Evolutionary conservation across 2,113 vertebrate genomes (phyloP), one percentile per base, ranked within the genome.

Genomic region (Micromys minutus): DNA sequence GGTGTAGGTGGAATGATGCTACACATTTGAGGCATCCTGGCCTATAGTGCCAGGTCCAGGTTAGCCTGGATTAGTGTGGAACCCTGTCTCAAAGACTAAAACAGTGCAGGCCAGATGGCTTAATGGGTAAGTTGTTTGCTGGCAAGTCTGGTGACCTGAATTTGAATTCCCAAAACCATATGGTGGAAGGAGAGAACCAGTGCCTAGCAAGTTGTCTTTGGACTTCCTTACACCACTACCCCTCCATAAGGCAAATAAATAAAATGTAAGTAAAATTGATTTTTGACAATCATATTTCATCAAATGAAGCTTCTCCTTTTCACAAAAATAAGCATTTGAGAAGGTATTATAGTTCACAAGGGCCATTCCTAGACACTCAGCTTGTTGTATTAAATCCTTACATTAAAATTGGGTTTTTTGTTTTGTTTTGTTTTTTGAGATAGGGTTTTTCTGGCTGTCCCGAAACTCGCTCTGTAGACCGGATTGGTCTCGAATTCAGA

Each of bases 301-400:
- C 39, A 61, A 89, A 84, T 39, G 67, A 89, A 79, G 21, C 3
- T 19, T 81, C n/a, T 75, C 71, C 21, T 85, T 96, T 95, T 79
- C 83, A 75, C 63, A 92, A 95, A 52, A 76, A 81, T 61, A 81
- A 94, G 47, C 50, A 39, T 90, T 76, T 80, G 63, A n/a, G 36
- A 84, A 92, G 29, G 16, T 3, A 3, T 72, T 79, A 61, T 29
- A 57, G 59, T 87, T 96, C 57, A 63, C 39, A 81, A 97, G 81
- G n/a, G 11, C 57, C 3, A 39, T 87, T 89, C 59, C 79, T 63
- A 81, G 52, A 72, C 61, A 91, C 29, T 75, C 19, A 15, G n/a
- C 75, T 95, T 65, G 47, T 50, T 76, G 72, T 47, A 74, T 31
- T 81, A 87, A 87, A 89, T 89, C 42, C 34, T 94, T 45, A 85